These are phyloP conservation scores for Aporophyla nigra DNA, from an alignment of 2,888 invertebrate species.

Conservation along the genomic window DNA sequence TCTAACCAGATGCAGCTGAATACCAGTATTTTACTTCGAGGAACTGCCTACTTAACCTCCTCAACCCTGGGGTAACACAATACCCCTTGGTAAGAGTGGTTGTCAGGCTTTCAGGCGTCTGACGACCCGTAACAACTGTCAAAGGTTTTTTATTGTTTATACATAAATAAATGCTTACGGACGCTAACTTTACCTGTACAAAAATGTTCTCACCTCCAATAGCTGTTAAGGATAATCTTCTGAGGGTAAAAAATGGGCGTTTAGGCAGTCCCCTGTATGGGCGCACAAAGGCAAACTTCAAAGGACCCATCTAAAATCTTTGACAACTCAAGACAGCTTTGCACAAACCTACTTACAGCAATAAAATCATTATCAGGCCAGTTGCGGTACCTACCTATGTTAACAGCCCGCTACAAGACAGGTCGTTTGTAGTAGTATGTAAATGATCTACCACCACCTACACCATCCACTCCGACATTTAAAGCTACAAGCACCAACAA, in stretches of 20 bases:
- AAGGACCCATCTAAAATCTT: not conserved
- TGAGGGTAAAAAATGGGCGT: too few species aligned
- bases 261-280: not conserved
- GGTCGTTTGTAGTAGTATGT: slow-evolving; percentile 18
- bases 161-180: not conserved
- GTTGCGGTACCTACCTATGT: not conserved
- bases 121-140: too few species aligned
- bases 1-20: too few species aligned
- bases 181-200: too few species aligned
- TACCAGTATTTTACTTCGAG: too few species aligned
- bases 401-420: slow-evolving; percentile 21
- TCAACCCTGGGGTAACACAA: too few species aligned
- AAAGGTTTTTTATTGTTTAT: too few species aligned
- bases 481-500: slow-evolving; percentile 23
- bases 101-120: too few species aligned
- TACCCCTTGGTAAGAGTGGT: too few species aligned
- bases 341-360: too few species aligned
- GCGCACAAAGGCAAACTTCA: not conserved
- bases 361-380: too few species aligned
- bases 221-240: not conserved
- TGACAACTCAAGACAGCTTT: not conserved
- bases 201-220: not conserved
- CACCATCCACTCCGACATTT: not conserved
- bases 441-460: slow-evolving; percentile 8
- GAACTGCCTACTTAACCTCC: too few species aligned